phyloP scores from a whole-genome alignment of 37 sponge, comb jelly and placozoan species.

The Ephydatia muelleri region DNA sequence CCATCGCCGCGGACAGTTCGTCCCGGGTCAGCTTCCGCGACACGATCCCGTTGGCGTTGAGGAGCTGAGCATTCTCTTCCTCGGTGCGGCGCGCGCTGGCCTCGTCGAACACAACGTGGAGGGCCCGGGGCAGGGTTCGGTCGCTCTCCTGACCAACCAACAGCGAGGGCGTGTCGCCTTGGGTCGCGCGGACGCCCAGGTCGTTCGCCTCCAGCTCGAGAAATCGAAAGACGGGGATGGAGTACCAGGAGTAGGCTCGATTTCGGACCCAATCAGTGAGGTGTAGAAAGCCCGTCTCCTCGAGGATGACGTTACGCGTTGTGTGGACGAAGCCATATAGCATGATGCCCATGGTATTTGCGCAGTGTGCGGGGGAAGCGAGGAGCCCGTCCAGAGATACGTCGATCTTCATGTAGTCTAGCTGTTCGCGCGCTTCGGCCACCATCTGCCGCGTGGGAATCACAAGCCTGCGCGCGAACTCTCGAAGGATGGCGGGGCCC shows the following conservation, averaged over 20 bases:
- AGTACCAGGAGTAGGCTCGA: neutral
- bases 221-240: conserved; percentile 10
- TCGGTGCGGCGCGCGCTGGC: conserved; percentile 1
- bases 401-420: conserved; percentile 4
- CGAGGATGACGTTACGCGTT: neutral
- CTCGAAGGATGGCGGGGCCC: neutral
- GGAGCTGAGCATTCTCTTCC: neutral
- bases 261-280: conserved; percentile 18
- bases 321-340: neutral
- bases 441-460: neutral
- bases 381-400: conserved; percentile 9
- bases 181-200: neutral
- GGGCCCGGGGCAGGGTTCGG: neutral
- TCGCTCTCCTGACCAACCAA: conserved; percentile 4
- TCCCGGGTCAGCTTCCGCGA: neutral
- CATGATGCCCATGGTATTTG: neutral
- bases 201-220: neutral
- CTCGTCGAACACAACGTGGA: conserved; percentile 18
- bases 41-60: conserved; percentile 1
- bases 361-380: neutral
- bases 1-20: neutral
- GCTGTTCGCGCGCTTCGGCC: conserved; percentile 5
- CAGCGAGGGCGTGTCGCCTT: neutral
- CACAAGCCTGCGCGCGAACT: neutral
- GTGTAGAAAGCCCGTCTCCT: neutral